Conservation (phyloP, 2,888 invertebrate genomes). For the Cinara cedri region DNA sequence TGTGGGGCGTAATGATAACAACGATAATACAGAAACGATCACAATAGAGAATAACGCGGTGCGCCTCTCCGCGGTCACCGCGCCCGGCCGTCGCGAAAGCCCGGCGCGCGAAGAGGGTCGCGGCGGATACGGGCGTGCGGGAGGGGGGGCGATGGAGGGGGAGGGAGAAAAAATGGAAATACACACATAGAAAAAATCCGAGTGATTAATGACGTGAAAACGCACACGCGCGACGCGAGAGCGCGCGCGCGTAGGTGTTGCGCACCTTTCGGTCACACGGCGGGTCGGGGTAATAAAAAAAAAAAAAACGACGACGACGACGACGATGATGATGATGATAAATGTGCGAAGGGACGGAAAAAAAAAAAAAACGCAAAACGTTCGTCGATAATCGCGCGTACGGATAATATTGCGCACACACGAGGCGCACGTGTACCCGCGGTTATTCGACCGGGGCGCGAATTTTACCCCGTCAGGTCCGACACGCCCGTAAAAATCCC, state of each 20-base stretch:
- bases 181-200: no score
- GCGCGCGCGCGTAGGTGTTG: not conserved
- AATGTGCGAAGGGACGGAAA: not conserved
- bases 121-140: not conserved
- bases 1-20: no score
- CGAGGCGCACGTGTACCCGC: no score
- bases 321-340: not conserved
- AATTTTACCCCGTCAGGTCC: no score
- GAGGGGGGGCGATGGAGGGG: not conserved
- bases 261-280: not conserved
- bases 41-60: not conserved
- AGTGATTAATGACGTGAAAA: conserved; percentile 29
- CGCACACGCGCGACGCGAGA: not conserved
- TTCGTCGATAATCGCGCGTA: not conserved
- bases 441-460: no score
- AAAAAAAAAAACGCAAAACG: not conserved
- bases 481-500: no score
- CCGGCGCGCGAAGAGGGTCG: not conserved
- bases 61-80: not conserved
- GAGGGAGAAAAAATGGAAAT: no score
- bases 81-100: not conserved
- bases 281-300: not conserved
- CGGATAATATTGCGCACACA: no score
- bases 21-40: not conserved
- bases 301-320: no score